Conservation (phyloP, 2,797 vertebrate genomes). For the Thaleichthys pacificus region DNA sequence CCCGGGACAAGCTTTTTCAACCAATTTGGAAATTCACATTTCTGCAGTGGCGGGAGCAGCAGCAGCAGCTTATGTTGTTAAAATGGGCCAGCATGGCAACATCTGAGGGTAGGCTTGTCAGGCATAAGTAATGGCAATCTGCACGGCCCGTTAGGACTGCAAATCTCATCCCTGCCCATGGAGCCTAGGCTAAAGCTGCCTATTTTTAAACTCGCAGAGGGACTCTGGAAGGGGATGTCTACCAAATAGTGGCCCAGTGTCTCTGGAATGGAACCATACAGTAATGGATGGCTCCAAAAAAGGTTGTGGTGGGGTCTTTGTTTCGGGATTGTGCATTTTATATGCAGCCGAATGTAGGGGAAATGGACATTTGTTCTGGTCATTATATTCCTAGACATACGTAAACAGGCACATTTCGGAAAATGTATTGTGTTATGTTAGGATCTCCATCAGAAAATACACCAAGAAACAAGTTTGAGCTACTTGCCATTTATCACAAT, state of each 20-base stretch:
- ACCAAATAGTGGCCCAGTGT: slow-evolving; percentile 3
- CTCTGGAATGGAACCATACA: not conserved
- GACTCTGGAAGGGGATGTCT: not conserved
- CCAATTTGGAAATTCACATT: slow-evolving; percentile 71
- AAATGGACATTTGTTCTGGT: no score
- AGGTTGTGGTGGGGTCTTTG: no score
- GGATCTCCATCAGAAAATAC: no score
- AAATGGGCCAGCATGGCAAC: slow-evolving; percentile 79
- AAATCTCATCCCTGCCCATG: slow-evolving; percentile 76
- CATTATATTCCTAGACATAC: no score
- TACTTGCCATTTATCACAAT: not conserved
- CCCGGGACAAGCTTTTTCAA: slow-evolving; percentile 71
- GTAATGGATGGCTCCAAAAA: not conserved
- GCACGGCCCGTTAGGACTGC: slow-evolving; percentile 73
- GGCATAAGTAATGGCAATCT: slow-evolving; percentile 83
- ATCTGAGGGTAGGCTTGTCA: slow-evolving; percentile 80
- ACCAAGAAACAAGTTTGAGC: no score
- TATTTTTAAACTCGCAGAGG: slow-evolving; percentile 74
- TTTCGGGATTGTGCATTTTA: no score
- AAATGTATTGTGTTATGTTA: no score
- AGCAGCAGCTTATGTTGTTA: slow-evolving; percentile 76
- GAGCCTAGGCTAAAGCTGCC: slow-evolving; percentile 71
- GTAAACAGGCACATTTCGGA: not conserved
- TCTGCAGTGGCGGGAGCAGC: slow-evolving; percentile 61
- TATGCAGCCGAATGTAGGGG: no score